Evolutionary conservation across 2,113 vertebrate genomes (phyloP), one percentile per base, ranked within the genome.

Genomic region (Sebastes fasciatus): DNA sequence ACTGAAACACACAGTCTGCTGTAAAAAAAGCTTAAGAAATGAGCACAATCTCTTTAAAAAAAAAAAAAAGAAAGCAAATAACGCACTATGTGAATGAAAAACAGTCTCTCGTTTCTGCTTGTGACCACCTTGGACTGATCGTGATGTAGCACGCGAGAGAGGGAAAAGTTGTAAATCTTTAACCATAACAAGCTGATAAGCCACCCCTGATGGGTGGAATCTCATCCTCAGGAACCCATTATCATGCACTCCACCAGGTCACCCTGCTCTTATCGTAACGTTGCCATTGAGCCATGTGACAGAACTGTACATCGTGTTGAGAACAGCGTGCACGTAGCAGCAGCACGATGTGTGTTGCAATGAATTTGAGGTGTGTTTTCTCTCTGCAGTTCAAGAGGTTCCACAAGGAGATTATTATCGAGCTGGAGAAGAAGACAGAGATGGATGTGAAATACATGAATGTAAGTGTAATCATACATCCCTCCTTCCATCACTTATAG

Each of bases 381-480:
- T 77, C 89, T 91, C 92, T 86, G 16, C 94, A 99, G 98, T 96
- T 99, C 89, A 98, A 96, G 93, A 96, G 92, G 88, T 99, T 99
- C 88, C 97, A 99, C 89, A 96, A 93, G 90, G 98, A 99, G 42
- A 96, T 99, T 68, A 96, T 99, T 85, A 82, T 87, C 8, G 98
- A 99, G 91, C 94, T 99, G 94, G 98, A 99, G 93, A 97, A 95
- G 95, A 99, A 99, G 94, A 99, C 97, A 0, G 98, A 99, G 17
- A 96, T 98, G 90, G 98, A 99, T 78, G 96, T 98, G 12, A 99
- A 99, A 86, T 99, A 99, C 14, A 99, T 99, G 98, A 99, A 94
- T 11, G 98, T 99, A 91, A 97, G 98, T 96, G 58, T 21, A 14
- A 16, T 57, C 3, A 17, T 6, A 4, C 23, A 13, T 60, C 5